Evolutionary conservation across 2,888 invertebrate genomes (phyloP).

Genomic region (Acrobasis consociella): DNA sequence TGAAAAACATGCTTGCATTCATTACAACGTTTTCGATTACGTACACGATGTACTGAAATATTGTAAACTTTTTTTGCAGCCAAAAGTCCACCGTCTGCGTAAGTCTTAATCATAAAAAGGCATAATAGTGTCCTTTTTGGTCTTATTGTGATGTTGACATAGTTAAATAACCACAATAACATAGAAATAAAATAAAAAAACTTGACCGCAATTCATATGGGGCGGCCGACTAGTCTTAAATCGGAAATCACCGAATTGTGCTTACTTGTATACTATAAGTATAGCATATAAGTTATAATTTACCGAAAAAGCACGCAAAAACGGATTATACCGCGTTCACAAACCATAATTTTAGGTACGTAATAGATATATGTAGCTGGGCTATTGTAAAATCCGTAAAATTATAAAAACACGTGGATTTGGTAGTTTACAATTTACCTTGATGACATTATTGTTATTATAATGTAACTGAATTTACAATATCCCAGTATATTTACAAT

Average conservation of each 20-base stretch:
- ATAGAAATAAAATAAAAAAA: neutral
- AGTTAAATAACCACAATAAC: constrained; percentile 8
- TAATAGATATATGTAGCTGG: constrained; percentile 23
- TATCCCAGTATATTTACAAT: constrained; percentile 25
- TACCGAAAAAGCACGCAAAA: constrained; percentile 6
- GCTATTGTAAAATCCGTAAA: too few relatives aligned
- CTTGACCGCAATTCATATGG: neutral
- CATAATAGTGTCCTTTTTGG: constrained; percentile 1
- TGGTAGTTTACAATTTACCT: too few relatives aligned
- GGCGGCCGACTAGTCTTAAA: constrained; percentile 14
- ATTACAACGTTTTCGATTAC: too few relatives aligned
- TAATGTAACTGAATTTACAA: too few relatives aligned
- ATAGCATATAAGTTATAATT: constrained; percentile 5
- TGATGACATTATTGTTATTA: too few relatives aligned
- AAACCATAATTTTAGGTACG: constrained; percentile 27
- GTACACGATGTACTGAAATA: too few relatives aligned
- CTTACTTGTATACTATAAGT: constrained; percentile 10
- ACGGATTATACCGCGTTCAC: constrained; percentile 23
- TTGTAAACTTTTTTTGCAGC: too few relatives aligned
- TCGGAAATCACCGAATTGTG: constrained; percentile 14
- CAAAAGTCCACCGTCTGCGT: too few relatives aligned
- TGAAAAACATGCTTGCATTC: too few relatives aligned
- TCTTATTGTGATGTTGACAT: constrained; percentile 10
- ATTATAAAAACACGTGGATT: too few relatives aligned
- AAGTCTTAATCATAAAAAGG: neutral